Evolutionary conservation across 1,140 invertebrate genomes (phyloP), one percentile per base, ranked within the genome.

Genomic region (Diabrotica undecimpunctata): DNA sequence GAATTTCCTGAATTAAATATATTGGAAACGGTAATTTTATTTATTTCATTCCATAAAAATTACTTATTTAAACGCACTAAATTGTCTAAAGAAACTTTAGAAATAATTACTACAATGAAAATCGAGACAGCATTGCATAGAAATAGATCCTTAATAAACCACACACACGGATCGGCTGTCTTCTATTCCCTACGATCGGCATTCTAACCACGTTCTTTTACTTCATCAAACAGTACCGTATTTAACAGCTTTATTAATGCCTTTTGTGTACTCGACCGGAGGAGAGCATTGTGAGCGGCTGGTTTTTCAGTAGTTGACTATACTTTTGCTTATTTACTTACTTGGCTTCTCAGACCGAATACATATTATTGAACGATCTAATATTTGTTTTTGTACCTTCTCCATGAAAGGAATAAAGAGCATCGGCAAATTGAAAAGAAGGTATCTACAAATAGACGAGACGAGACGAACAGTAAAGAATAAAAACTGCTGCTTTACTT

Each of bases 211-310:
- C 41, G 41, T 46, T 46, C 41, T 14, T 60, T 60, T 50, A 50
- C 58, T 60, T 51, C 39, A 60, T 60, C 58, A 60, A 50, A 60
- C 58, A 60, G 58, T 60, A 60, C 58, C 58, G 58, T 60, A 60
- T 51, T 60, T 60, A 60, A 60, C 58, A 60, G 46, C 58, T 60
- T 60, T 60, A 60, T 60, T 60, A 60, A 60, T 60, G 58, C 58
- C 58, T 60, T 60, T 60, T 60, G 58, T 60, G 37, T 38, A 13
- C 39, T 50, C 39, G 58, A 60, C 38, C 39, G 58, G 25, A 13
- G 58, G 25, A 25, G 25, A 25, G 25, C 25, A 51, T 38, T 60
- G 39, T 60, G 58, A 41, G 58, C 58, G 58, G 58, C 41, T 7
- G 39, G 12, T 60, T 60, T 60, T 60, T 60, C 12, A 46, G 8